Evolutionary conservation across 1,140 invertebrate species (phyloP).

Genomic region (Bactericera cockerelli): DNA sequence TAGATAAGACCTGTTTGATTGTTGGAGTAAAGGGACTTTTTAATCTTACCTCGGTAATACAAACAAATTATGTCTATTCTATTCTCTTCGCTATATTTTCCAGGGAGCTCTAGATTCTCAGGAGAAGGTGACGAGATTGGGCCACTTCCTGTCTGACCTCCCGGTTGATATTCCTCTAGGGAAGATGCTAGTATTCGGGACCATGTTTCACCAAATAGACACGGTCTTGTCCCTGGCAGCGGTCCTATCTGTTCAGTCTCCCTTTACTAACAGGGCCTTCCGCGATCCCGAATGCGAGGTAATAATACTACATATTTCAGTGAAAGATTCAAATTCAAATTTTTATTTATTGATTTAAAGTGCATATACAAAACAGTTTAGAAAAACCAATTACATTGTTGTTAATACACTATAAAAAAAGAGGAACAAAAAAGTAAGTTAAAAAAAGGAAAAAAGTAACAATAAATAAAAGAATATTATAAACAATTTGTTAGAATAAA

Average conservation of each 20-base stretch:
- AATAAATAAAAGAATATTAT: too few species aligned
- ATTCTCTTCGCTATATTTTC: slow-evolving; percentile 22
- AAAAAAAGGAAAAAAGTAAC: too few species aligned
- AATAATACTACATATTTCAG: too few species aligned
- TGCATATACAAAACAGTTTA: too few species aligned
- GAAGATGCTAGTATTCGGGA: slow-evolving; percentile 90
- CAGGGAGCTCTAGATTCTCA: slow-evolving; percentile 67
- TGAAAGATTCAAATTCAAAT: slow-evolving; percentile 17
- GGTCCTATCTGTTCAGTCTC: slow-evolving; percentile 81
- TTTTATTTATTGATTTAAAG: neutral
- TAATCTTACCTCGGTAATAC: too few species aligned
- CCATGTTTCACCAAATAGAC: slow-evolving; percentile 78
- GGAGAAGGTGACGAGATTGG: slow-evolving; percentile 78
- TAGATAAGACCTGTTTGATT: too few species aligned
- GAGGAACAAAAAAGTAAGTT: too few species aligned
- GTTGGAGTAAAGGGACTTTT: too few species aligned
- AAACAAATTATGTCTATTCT: too few species aligned
- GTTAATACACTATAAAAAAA: too few species aligned
- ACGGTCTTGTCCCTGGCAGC: slow-evolving; percentile 83
- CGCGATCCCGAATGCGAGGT: slow-evolving; percentile 67
- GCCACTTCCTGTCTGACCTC: slow-evolving; percentile 68
- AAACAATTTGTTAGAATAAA: too few species aligned
- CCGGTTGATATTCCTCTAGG: slow-evolving; percentile 91
- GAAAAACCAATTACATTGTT: too few species aligned
- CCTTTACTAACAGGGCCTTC: slow-evolving; percentile 79